A percentile compares a stretch with the other conserved stretches of the same genome.
Conservation (phyloP, 1,140 invertebrate genomes). For the Temnothorax curvispinosus region DNA sequence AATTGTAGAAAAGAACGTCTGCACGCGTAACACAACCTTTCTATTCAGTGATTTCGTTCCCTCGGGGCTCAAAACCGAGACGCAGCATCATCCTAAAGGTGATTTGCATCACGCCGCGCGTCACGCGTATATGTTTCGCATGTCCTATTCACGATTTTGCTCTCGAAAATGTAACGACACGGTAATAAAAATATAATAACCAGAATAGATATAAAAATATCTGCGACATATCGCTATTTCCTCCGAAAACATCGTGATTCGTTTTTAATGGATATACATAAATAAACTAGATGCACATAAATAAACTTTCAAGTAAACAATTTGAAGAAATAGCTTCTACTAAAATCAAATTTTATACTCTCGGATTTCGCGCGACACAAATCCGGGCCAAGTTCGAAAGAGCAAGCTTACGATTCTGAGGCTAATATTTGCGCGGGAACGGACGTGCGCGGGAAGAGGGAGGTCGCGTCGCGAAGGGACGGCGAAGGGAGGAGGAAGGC, state of each 20-base stretch:
- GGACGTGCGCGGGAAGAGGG: not conserved
- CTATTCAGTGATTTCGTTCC: conserved; percentile 44
- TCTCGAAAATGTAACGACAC: not conserved
- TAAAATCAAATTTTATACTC: not conserved
- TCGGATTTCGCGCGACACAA: not conserved
- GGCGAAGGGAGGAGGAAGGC: too few relatives aligned
- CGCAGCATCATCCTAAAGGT: conserved; percentile 68
- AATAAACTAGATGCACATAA: not conserved
- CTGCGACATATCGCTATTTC: not conserved
- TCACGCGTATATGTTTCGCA: not conserved
- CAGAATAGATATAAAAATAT: conserved; percentile 15
- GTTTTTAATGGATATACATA: not conserved
- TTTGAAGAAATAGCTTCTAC: not conserved
- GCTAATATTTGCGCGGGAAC: not conserved
- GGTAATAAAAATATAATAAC: not conserved
- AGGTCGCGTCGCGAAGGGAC: not conserved
- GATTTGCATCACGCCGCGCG: conserved; percentile 60
- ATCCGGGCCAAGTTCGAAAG: not conserved
- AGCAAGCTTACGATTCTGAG: not conserved
- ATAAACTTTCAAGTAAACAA: not conserved
- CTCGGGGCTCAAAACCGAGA: conserved; percentile 36
- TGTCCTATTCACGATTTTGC: conserved; percentile 34
- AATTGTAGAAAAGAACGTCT: not conserved
- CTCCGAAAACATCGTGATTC: not conserved
- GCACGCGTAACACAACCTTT: conserved; percentile 54